These are phyloP conservation scores for Camponotus floridanus DNA, from an alignment of 1,140 invertebrate genomes.

Conservation along the genomic window DNA sequence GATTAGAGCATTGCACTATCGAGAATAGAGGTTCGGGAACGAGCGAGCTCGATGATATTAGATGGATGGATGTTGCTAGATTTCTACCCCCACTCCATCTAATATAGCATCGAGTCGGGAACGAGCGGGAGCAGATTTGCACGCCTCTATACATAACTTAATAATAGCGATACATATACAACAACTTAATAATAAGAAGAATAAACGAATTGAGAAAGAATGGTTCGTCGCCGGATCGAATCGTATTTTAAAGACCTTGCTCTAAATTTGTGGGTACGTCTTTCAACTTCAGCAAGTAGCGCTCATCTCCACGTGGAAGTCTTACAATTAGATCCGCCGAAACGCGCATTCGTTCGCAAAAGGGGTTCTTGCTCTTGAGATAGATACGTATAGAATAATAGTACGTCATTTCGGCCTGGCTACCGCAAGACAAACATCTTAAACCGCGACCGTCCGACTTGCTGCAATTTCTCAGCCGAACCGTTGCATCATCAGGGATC, in stretches of 20 bases:
- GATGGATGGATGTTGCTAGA: too few relatives aligned
- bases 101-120: too few relatives aligned
- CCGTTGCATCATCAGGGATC: slow-evolving; percentile 46
- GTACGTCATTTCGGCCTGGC: slow-evolving; percentile 64
- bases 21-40: too few relatives aligned
- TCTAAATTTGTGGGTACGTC: slow-evolving; percentile 36
- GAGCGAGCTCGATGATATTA: too few relatives aligned
- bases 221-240: slow-evolving; percentile 35
- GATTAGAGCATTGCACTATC: too few relatives aligned
- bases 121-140: too few relatives aligned
- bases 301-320: slow-evolving; percentile 67
- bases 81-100: too few relatives aligned
- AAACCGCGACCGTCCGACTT: slow-evolving; percentile 71
- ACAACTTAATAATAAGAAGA: slow-evolving; percentile 71
- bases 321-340: slow-evolving; percentile 63
- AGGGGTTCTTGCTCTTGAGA: slow-evolving; percentile 36
- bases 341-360: slow-evolving; percentile 31
- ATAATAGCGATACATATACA: too few relatives aligned
- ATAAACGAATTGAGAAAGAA: slow-evolving; percentile 77
- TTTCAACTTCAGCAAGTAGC: slow-evolving; percentile 78
- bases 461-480: slow-evolving; percentile 73
- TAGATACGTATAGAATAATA: slow-evolving; percentile 45
- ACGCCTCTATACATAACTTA: too few relatives aligned
- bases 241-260: slow-evolving; percentile 60
- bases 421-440: slow-evolving; percentile 82